Conservation (phyloP, 2,888 invertebrate species). For the Mayetiola destructor region DNA sequence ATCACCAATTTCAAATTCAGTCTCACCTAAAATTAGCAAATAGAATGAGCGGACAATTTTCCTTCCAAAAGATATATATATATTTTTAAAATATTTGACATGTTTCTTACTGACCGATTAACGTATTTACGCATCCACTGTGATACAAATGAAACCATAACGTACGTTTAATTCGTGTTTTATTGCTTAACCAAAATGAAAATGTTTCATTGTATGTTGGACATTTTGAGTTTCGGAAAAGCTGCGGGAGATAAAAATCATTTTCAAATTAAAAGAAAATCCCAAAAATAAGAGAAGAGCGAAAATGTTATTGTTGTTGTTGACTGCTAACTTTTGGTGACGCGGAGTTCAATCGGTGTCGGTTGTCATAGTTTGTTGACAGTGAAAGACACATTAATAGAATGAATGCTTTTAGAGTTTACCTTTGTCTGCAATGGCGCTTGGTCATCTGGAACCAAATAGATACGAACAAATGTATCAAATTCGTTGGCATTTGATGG, state of each 20-base stretch:
- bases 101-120: constrained; percentile 30
- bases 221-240: constrained; percentile 50
- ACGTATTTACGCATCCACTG: constrained; percentile 46
- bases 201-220: constrained; percentile 68
- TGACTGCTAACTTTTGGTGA: neutral
- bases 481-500: constrained; percentile 43
- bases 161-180: constrained; percentile 42
- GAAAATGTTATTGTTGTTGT: neutral
- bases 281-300: neutral
- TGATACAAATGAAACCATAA: constrained; percentile 55
- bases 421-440: constrained; percentile 51
- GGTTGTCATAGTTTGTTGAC: neutral
- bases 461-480: constrained; percentile 63
- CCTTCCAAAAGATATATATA: neutral
- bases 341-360: neutral
- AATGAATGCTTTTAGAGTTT: neutral
- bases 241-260: too few relatives aligned
- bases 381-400: neutral
- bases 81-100: neutral
- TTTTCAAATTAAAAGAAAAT: constrained; percentile 6
- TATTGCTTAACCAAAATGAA: constrained; percentile 43
- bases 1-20: constrained; percentile 50
- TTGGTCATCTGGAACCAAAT: constrained; percentile 54
- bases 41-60: neutral
- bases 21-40: constrained; percentile 41